Evolutionary conservation across 2,888 invertebrate genomes (phyloP).

Genomic region (Unio delphinus): DNA sequence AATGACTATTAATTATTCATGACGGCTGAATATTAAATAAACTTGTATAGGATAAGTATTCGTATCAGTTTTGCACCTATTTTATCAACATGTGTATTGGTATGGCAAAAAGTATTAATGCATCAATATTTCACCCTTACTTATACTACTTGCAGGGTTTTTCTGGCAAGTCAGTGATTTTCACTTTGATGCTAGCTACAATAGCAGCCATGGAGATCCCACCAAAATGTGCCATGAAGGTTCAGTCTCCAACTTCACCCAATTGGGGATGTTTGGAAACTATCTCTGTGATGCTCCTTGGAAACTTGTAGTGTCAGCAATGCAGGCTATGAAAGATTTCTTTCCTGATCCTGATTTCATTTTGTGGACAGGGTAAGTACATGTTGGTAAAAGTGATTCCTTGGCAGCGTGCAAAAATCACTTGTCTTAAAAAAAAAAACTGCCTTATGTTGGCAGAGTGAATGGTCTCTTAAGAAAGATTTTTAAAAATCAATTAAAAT

Average conservation of each 20-base stretch:
- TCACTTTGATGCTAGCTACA: conserved; percentile 89
- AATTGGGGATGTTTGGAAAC: conserved; percentile 77
- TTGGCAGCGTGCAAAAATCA: too few species aligned
- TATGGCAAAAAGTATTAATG: too few species aligned
- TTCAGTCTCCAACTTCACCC: conserved; percentile 9
- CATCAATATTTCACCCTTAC: too few species aligned
- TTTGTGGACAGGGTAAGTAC: conserved; percentile 89
- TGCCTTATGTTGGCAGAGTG: too few species aligned
- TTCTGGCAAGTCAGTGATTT: conserved; percentile 97
- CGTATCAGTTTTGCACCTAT: too few species aligned
- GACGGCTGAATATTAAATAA: too few species aligned
- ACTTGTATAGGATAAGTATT: too few species aligned
- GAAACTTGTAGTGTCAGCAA: conserved; percentile 89
- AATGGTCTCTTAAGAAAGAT: too few species aligned
- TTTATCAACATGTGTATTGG: too few species aligned
- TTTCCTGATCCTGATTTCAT: conserved; percentile 92
- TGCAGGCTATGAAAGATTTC: conserved; percentile 87
- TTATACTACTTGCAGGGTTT: conserved; percentile 79
- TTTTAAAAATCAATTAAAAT: too few species aligned
- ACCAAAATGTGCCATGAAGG: conserved; percentile 75
- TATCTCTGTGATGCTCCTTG: conserved; percentile 91
- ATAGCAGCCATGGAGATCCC: conserved; percentile 82
- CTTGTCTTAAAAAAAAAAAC: too few species aligned
- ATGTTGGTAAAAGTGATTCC: not conserved
- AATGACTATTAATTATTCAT: too few species aligned